Evolutionary conservation across 1,140 invertebrate species (phyloP), one percentile per base, ranked within the genome.

Genomic region (Lithobius niger): DNA sequence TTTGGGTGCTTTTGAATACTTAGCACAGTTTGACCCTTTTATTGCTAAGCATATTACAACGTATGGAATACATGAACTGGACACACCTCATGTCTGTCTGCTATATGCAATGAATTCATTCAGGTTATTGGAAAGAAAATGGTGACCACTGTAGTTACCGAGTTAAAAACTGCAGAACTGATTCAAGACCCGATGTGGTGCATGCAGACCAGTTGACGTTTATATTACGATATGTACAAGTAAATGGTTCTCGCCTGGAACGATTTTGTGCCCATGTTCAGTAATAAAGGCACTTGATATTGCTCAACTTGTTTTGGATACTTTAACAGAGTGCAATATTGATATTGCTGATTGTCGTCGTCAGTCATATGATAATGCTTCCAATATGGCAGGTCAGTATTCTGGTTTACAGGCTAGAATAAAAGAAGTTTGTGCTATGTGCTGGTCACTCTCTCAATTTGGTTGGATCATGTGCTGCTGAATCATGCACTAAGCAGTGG

Each of bases 361-460:
- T 18, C 60, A 65, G 50, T 59, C 56, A n/a, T 63, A 60, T 45
- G 60, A 65, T 44, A 65, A 62, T 47, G 62, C 61, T 3, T 50
- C 45, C 18, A 53, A 55, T 48, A 65, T 64, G 60, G 48, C 57
- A 28, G 64, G 63, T 10, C 43, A 43, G 28, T 61, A 60, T 25
- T 54, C 48, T n/a, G 63, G 60, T 47, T 10, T 62, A 13, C 62
- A 63, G 54, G 51, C 57, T 6, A 51, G 54, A 19, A 31, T 59
- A 24, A 52, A 47, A 24, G 3, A 13, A 50, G 21, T 50, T 22
- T 21, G 26, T 50, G 13, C 48, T 19, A 13, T 50, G 19, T 50
- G 4, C 48, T 13, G 48, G 4, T 22, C 24, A 25, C 26, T 50
- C 48, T 4, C 21, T 27, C 13, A 50, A 50, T 27, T 26, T 25